Percentiles rank a stretch among this genome's conserved stretches.
Conservation (phyloP, 2,888 invertebrate species). For the Ypsolopha sequella region DNA sequence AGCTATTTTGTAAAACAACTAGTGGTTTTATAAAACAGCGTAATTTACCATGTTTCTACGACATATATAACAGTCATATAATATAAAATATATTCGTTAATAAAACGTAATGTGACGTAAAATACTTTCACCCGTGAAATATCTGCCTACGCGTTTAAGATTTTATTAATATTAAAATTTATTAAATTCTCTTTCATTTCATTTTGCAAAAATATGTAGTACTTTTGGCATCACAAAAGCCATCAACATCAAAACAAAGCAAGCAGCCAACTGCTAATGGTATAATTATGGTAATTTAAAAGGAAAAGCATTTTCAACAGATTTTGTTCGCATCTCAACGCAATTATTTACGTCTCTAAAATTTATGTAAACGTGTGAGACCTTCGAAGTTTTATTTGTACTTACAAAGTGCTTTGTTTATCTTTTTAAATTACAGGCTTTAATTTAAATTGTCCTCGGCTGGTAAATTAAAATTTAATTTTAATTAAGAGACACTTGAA, state of each 20-base stretch:
- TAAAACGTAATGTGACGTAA: too few relatives aligned
- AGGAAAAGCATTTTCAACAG: constrained; percentile 3
- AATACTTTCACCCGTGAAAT: too few relatives aligned
- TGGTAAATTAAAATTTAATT: too few relatives aligned
- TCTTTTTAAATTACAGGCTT: not conserved
- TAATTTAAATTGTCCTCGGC: not conserved
- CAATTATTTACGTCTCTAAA: not conserved
- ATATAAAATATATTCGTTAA: too few relatives aligned
- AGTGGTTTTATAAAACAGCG: too few relatives aligned
- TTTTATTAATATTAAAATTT: not conserved
- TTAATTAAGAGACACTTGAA: not conserved
- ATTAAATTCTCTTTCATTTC: not conserved
- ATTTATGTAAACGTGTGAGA: not conserved
- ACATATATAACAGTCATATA: too few relatives aligned
- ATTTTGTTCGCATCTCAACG: constrained; percentile 2
- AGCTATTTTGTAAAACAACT: too few relatives aligned
- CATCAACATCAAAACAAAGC: constrained; percentile 4
- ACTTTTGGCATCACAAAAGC: not conserved
- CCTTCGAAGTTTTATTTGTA: not conserved
- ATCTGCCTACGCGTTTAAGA: not conserved
- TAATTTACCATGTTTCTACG: too few relatives aligned
- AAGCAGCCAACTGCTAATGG: constrained; percentile 2
- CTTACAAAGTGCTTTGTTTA: not conserved
- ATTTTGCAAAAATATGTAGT: constrained; percentile 1
- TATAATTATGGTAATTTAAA: constrained; percentile 5